These are phyloP conservation scores for Bergia puertoricense DNA, from an alignment of 92 coral and sea anemone genomes.

Conservation along the genomic window DNA sequence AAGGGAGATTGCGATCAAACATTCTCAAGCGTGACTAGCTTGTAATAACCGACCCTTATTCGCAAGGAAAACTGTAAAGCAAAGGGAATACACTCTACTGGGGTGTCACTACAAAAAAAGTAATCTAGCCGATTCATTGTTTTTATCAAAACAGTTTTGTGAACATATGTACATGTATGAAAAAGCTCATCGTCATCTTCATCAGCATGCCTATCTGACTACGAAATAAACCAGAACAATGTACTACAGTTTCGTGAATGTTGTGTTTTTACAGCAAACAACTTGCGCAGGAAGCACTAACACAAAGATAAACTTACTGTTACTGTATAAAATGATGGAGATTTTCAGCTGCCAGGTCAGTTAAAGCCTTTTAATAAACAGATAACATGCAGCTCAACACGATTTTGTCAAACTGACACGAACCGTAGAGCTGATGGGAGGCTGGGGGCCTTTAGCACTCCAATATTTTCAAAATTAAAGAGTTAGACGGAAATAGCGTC, in stretches of 20 bases:
- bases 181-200: not conserved
- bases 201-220: not conserved
- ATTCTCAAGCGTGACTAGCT: not conserved
- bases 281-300: not conserved
- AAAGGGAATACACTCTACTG: not conserved
- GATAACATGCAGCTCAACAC: not conserved
- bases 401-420: not conserved
- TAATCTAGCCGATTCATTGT: not conserved
- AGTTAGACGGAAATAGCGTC: no score
- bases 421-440: not conserved
- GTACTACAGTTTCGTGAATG: not conserved
- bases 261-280: not conserved
- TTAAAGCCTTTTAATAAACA: constrained; percentile 9
- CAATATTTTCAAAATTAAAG: no score
- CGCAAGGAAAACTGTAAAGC: not conserved
- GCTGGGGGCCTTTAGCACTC: not conserved
- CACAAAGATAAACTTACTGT: not conserved
- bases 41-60: not conserved
- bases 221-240: not conserved
- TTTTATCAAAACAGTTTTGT: not conserved
- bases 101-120: not conserved
- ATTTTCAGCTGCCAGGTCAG: constrained; percentile 3
- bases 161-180: not conserved
- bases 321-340: not conserved
- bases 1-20: not conserved